Conservation (phyloP, 1,140 invertebrate species). For the Theocolax elegans region DNA sequence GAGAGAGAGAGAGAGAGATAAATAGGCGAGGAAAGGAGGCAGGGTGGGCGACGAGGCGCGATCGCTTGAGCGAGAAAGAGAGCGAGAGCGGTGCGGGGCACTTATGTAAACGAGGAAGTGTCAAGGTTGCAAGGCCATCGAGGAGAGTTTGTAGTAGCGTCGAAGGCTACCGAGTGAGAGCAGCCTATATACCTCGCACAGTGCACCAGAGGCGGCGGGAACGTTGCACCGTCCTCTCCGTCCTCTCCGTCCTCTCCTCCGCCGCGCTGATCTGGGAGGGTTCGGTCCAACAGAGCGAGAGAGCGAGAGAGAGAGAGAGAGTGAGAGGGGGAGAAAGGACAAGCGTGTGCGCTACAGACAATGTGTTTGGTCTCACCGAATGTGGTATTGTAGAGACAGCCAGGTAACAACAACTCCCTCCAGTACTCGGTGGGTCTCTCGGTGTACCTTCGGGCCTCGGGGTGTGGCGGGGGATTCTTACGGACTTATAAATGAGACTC, state of each 20-base stretch:
- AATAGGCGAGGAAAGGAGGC: no score
- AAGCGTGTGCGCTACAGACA: no score
- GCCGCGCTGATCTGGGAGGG: no score
- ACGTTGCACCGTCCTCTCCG: no score
- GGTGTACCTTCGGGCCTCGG: slow-evolving; percentile 52
- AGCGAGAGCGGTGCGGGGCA: neutral
- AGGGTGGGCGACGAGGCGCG: no score
- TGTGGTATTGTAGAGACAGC: no score
- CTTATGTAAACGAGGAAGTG: slow-evolving; percentile 49
- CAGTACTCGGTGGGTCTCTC: slow-evolving; percentile 50
- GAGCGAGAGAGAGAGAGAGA: neutral
- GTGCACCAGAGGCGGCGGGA: no score
- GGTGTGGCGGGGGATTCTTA: slow-evolving; percentile 52
- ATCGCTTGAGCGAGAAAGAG: neutral
- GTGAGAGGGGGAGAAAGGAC: no score
- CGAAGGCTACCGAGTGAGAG: slow-evolving; percentile 16
- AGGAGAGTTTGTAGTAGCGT: slow-evolving; percentile 24
- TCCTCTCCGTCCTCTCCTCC: no score
- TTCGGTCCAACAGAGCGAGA: neutral
- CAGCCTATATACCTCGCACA: no score
- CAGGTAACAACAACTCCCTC: no score
- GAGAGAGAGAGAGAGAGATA: slow-evolving; percentile 25
- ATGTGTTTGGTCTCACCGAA: no score
- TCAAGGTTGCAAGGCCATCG: slow-evolving; percentile 55
- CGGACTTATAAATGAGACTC: slow-evolving; percentile 62